Evolutionary conservation across 2,113 vertebrate species (phyloP).

Genomic region (Copsychus sechellarum): DNA sequence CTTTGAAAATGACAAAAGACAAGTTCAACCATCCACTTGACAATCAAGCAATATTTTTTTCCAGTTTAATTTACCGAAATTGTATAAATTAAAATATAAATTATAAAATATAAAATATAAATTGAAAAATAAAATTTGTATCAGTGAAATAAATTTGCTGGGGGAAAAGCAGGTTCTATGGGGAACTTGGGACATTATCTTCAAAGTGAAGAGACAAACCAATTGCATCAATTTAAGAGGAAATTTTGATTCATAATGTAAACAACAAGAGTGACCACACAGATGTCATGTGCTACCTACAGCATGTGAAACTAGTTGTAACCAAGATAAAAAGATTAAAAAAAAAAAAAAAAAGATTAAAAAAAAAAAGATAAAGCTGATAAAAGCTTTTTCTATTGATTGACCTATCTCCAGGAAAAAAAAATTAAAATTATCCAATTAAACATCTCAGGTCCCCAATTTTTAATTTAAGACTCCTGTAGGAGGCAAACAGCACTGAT

Average conservation of each 20-base stretch:
- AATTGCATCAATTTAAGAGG: not conserved
- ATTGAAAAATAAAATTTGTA: too few relatives aligned
- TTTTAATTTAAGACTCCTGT: not conserved
- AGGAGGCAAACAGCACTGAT: not conserved
- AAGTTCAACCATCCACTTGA: not conserved
- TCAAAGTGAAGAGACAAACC: not conserved
- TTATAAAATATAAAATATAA: too few relatives aligned
- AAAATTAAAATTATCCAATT: not conserved
- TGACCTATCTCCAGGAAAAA: not conserved
- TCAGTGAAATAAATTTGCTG: not conserved
- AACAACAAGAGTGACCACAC: not conserved
- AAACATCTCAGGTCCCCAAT: not conserved
- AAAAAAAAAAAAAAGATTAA: too few relatives aligned
- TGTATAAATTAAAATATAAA: too few relatives aligned
- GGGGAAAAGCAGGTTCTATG: not conserved
- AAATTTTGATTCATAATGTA: not conserved
- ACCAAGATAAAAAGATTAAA: too few relatives aligned
- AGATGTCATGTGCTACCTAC: not conserved
- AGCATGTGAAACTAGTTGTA: not conserved
- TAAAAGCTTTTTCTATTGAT: not conserved
- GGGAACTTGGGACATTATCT: not conserved
- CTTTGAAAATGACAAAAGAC: not conserved
- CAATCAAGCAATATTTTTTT: not conserved
- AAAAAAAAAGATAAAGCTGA: too few relatives aligned
- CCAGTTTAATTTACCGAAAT: not conserved